Conservation (phyloP, 2,113 vertebrate species). For the Tragelaphus imberbis region DNA sequence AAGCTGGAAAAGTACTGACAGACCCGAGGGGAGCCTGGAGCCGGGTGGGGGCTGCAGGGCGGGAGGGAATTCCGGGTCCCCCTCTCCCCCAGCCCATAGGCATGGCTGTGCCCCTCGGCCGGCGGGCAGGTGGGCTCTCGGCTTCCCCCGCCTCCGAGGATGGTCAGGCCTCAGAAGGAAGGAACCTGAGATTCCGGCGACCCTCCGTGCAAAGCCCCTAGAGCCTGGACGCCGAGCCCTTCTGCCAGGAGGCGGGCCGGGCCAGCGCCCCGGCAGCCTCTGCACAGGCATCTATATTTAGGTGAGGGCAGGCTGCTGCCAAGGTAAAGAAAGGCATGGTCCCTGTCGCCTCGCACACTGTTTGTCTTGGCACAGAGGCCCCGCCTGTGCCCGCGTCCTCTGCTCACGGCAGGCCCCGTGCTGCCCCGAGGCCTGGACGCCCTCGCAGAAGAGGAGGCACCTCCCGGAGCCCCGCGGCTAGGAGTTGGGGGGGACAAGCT, state of each 20-base stretch:
- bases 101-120: not conserved
- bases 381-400: not conserved
- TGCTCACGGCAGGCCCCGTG: not conserved
- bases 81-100: not conserved
- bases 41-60: not conserved
- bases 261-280: not conserved
- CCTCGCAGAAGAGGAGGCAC: not conserved
- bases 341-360: conserved; percentile 6
- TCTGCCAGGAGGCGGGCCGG: not conserved
- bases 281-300: conserved; percentile 35
- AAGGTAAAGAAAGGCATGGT: conserved; percentile 57
- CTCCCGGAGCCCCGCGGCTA: not conserved
- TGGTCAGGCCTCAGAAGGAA: not conserved
- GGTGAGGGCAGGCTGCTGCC: not conserved
- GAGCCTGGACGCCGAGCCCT: not conserved
- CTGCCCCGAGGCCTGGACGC: not conserved
- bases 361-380: conserved; percentile 48
- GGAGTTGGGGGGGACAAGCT: not conserved
- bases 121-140: not conserved
- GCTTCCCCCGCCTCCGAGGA: not conserved
- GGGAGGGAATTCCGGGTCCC: rapidly evolving
- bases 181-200: not conserved
- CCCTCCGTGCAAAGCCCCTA: not conserved
- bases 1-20: conserved; percentile 30
- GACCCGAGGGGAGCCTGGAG: not conserved